Evolutionary conservation across 2,113 vertebrate species (phyloP).

Genomic region (Centropus unirufus): DNA sequence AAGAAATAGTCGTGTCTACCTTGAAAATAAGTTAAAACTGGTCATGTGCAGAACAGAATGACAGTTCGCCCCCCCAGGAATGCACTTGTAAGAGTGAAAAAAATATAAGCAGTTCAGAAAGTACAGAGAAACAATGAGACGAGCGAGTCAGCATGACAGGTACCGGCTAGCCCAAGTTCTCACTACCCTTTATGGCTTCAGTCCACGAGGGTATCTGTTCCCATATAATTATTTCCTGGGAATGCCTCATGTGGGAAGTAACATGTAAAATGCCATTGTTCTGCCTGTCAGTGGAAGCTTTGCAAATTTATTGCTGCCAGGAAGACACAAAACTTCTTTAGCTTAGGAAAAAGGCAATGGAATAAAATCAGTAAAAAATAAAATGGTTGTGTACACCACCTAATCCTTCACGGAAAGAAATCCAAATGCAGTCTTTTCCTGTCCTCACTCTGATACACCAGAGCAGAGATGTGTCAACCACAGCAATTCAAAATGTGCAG

Average conservation of each 20-base stretch:
- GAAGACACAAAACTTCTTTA: slow-evolving; percentile 2
- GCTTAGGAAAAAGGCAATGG: background rate
- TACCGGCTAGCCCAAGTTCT: slow-evolving; percentile 34
- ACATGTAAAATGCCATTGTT: background rate
- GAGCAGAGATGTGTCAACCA: background rate
- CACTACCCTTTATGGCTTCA: background rate
- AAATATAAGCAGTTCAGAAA: background rate
- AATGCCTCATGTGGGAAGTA: slow-evolving; percentile 18
- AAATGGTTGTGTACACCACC: background rate
- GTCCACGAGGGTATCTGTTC: background rate
- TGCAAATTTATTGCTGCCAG: slow-evolving; percentile 5
- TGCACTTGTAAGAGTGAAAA: background rate
- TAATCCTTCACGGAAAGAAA: background rate
- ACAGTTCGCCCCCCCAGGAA: background rate
- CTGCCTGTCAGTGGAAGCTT: background rate
- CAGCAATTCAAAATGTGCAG: background rate
- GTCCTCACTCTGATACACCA: background rate
- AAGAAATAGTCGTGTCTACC: background rate
- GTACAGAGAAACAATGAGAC: background rate
- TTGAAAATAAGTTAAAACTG: background rate
- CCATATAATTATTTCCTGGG: slow-evolving; percentile 29
- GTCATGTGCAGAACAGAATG: background rate
- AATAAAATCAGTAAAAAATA: background rate
- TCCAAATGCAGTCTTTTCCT: background rate
- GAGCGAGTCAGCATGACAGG: slow-evolving; percentile 15